These are phyloP conservation scores for Oligia strigilis DNA, from an alignment of 2,888 invertebrate genomes.

Conservation along the genomic window DNA sequence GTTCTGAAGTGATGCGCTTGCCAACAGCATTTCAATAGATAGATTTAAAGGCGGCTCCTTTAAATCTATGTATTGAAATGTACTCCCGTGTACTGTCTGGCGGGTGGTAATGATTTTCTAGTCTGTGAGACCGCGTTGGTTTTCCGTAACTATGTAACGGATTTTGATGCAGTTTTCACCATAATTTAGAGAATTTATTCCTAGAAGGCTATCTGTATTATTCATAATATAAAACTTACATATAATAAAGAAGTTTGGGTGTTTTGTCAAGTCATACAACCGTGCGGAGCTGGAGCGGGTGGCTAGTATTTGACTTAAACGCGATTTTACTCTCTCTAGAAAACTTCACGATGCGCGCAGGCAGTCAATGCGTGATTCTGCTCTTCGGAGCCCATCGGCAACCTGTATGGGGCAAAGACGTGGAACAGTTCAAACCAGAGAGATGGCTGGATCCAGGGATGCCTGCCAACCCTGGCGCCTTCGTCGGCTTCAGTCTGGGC, in stretches of 20 bases:
- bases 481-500: conserved; percentile 69
- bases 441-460: conserved; percentile 70
- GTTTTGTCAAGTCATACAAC: not conserved
- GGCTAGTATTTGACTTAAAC: not conserved
- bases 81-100: too few relatives aligned
- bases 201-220: not conserved
- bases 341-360: conserved; percentile 68
- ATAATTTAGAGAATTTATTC: not conserved
- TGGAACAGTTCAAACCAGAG: conserved; percentile 70
- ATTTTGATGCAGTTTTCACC: not conserved
- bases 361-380: conserved; percentile 62
- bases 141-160: not conserved
- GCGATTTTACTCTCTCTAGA: conserved; percentile 53
- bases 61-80: too few relatives aligned
- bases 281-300: too few relatives aligned
- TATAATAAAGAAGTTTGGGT: not conserved
- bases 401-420: conserved; percentile 73
- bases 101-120: not conserved
- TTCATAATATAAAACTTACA: not conserved
- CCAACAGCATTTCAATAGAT: not conserved
- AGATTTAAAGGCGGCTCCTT: too few relatives aligned
- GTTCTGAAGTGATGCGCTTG: not conserved
- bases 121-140: not conserved
- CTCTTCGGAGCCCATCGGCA: conserved; percentile 65
- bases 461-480: conserved; percentile 65